Conservation (phyloP, 2,113 vertebrate genomes). For the Callocephalon fimbriatum region DNA sequence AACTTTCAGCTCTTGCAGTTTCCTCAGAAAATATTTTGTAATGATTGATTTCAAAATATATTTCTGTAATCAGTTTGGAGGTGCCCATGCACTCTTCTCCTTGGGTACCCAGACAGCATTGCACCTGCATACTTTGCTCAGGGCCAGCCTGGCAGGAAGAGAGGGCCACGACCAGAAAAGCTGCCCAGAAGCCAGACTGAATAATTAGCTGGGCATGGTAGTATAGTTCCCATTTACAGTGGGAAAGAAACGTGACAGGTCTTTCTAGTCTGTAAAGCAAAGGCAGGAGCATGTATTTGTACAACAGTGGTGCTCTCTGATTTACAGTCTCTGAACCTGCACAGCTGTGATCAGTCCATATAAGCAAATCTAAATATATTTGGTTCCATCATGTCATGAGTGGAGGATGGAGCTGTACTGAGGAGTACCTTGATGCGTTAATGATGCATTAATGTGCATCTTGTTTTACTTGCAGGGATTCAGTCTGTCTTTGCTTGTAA, state of each 20-base stretch:
- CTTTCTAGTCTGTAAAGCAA: neutral
- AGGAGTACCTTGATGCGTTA: neutral
- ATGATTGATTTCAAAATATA: neutral
- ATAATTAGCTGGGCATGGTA: neutral
- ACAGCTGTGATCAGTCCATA: neutral
- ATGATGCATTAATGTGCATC: neutral
- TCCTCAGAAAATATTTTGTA: neutral
- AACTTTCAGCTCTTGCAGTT: neutral
- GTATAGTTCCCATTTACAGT: neutral
- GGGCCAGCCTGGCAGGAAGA: neutral
- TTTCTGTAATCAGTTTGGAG: neutral
- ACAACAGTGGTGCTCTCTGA: neutral
- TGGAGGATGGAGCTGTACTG: neutral
- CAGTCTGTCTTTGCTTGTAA: neutral
- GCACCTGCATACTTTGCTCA: neutral
- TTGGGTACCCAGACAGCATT: neutral
- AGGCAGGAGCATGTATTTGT: neutral
- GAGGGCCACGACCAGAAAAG: fast-evolving
- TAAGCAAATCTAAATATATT: neutral
- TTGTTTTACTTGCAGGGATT: neutral
- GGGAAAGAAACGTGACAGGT: neutral
- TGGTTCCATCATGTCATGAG: neutral
- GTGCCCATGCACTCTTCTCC: neutral
- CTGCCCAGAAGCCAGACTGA: neutral
- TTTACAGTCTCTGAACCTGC: neutral